Base-by-base conservation (phyloP, 2,797 vertebrate species). In the Oreortyx pictus region DNA sequence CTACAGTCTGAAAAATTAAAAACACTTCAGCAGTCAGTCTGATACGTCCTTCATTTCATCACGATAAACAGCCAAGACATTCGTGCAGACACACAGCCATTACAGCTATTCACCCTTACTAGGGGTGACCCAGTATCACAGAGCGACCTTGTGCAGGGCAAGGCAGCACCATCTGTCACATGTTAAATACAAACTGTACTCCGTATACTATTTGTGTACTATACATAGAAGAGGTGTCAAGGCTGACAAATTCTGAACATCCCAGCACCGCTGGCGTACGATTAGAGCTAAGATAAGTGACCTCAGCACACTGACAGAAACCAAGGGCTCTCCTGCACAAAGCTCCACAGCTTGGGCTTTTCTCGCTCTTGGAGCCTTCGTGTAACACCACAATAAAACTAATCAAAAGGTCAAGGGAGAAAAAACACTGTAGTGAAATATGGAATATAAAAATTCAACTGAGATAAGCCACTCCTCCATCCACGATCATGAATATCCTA, bases 1-100 rank as follows among this genome's bases (percentile, higher is more conserved):
- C 95, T 97, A 95, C 7, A 60, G 73, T 79, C 89, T 96, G 92
- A 92, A 96, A 93, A 96, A 95, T 33, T 5, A 91, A 90, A 89
- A 92, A 93, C 73, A 96, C 68, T 91, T 94, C 57, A 78, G 73
- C 81, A 70, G 67, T 75, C 67, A 91, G 61, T 71, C 83, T 74
- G 76, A 12, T 39, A 61, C 3, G 17, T 4, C 20, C 18, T 70
- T 44, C 84, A 82, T 61, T 64, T 68, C 39, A 87, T n/a, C 54
- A 84, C 3, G 19, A 49, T 67, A 90, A 73, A 56, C 22, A 86
- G 6, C 88, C 57, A 82, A 46, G 29, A 44, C 5, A 47, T 22
- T 49, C 49, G 9, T 22, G 8, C 31, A 31, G 27, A 70, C 54
- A 49, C 59, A 71, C 47, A 62, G 67, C 0, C 4, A 29, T 22